Base-by-base conservation (phyloP, 1,140 invertebrate genomes). In the Cherax destructor region DNA sequence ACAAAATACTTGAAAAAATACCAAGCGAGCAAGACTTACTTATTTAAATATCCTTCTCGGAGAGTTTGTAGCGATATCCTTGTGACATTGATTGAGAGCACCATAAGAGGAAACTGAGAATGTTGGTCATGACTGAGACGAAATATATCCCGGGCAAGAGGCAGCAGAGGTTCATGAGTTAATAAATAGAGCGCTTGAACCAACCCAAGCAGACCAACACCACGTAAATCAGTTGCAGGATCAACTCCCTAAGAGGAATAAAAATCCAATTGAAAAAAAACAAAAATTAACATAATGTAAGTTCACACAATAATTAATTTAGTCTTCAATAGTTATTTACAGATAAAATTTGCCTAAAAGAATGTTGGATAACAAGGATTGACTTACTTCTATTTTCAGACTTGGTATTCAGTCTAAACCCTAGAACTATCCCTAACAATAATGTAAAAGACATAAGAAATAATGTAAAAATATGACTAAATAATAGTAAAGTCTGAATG, bases 51-150 rank as follows among this genome's bases (percentile, higher is more conserved):
- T 47, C 95, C 95, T 93, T 95, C 95, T 86, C 95, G 92, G 7
- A 96, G 93, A 47, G 95, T 93, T 93, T 96, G 95, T 18, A 96
- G 93, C 65, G 94, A 94, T 50, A 96, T 96, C 86, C 95, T 94
- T n/a, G 95, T 95, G 21, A 96, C 94, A 93, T 96, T 96, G 77
- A 96, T 94, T 81, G 95, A 95, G 94, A 96, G 95, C 9, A 96
- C 94, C 94, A 95, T 95, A 84, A 96, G 95, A 6, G 96, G 96
- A 94, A 96, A 96, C 92, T 96, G 95, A 94, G 96, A 94, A 49
- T 93, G 94, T 59, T 94, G 94, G 93, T 95, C 94, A n/a, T 95
- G 94, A 74, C 96, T 95, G 16, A 96, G 94, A 81, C 94, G 94
- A 89, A 95, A 95, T 10, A 96, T 94, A 90, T 95, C 94, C 77